phyloP scores from a whole-genome alignment of 2,888 invertebrate genomes.

The Epinotia demarniana region DNA sequence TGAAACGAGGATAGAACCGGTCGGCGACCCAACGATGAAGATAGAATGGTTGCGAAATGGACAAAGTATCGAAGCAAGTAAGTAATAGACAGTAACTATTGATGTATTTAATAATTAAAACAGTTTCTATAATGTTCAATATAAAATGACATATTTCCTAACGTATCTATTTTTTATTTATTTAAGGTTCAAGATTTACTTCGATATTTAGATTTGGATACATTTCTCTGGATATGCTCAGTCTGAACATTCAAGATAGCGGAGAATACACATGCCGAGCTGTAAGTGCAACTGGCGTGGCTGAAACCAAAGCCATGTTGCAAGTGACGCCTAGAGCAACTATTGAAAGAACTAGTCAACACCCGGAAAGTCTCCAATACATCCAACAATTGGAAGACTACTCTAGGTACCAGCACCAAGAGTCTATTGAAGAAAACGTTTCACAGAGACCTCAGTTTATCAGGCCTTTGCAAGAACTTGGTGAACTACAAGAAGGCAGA shows the following conservation, averaged over 20 bases:
- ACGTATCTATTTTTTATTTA: constrained; percentile 30
- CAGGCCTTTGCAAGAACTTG: constrained; percentile 93
- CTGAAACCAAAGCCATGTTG: constrained; percentile 92
- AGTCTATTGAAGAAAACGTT: constrained; percentile 92
- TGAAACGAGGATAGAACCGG: constrained; percentile 98
- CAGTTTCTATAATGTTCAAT: no score
- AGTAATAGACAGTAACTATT: constrained; percentile 60
- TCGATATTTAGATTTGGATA: constrained; percentile 99
- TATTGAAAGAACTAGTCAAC: constrained; percentile 94
- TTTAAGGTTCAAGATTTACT: constrained; percentile 96
- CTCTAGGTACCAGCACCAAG: constrained; percentile 93
- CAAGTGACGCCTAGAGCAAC: constrained; percentile 92
- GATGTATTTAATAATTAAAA: not conserved
- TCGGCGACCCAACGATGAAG: constrained; percentile 98
- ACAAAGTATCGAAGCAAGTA: constrained; percentile 95
- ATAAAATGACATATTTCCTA: no score
- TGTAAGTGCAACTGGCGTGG: constrained; percentile 93
- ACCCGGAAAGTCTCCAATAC: constrained; percentile 95
- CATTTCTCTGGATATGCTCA: constrained; percentile 96
- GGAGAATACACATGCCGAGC: constrained; percentile 97
- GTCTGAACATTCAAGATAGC: constrained; percentile 92
- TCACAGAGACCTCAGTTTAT: constrained; percentile 94
- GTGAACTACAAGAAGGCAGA: constrained; percentile 94
- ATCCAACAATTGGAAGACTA: constrained; percentile 96
- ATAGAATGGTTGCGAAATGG: constrained; percentile 98